These are phyloP conservation scores for Muricea muricata DNA, from an alignment of 92 coral and sea anemone genomes.

Conservation along the genomic window DNA sequence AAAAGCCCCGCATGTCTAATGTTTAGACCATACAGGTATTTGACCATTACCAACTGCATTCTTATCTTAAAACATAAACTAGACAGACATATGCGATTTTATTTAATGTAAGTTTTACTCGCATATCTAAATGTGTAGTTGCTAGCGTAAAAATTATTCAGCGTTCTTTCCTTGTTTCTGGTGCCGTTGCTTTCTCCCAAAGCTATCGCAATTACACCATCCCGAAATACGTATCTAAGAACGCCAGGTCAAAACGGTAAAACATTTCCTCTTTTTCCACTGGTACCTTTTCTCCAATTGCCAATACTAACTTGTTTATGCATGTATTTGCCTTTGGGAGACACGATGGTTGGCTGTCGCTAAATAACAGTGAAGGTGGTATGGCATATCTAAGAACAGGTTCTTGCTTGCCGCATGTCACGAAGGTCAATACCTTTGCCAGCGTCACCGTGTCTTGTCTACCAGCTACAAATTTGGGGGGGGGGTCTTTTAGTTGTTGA, in stretches of 20 bases:
- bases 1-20: too few relatives aligned
- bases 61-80: too few relatives aligned
- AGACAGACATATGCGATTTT: too few relatives aligned
- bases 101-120: too few relatives aligned
- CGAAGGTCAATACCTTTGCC: constrained; percentile 46
- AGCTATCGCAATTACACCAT: too few relatives aligned
- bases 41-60: too few relatives aligned
- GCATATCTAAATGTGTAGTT: too few relatives aligned
- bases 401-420: constrained; percentile 57
- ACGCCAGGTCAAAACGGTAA: constrained; percentile 53
- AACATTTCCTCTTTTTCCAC: constrained; percentile 31
- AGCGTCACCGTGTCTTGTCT: constrained; percentile 51
- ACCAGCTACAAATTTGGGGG: constrained; percentile 57
- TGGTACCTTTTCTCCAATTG: constrained; percentile 37
- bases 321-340: constrained; percentile 68
- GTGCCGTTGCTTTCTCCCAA: too few relatives aligned
- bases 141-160: too few relatives aligned
- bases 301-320: constrained; percentile 48
- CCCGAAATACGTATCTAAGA: constrained; percentile 57
- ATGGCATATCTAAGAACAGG: constrained; percentile 57
- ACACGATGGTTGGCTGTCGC: constrained; percentile 34
- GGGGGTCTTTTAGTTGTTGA: too few relatives aligned
- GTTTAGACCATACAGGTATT: too few relatives aligned
- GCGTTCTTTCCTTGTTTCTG: too few relatives aligned
- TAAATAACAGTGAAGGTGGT: constrained; percentile 45